A percentile compares a stretch with the other conserved stretches of the same genome.
These are phyloP conservation scores for Apodemia mormo DNA, from an alignment of 2,888 invertebrate species.

Conservation along the genomic window DNA sequence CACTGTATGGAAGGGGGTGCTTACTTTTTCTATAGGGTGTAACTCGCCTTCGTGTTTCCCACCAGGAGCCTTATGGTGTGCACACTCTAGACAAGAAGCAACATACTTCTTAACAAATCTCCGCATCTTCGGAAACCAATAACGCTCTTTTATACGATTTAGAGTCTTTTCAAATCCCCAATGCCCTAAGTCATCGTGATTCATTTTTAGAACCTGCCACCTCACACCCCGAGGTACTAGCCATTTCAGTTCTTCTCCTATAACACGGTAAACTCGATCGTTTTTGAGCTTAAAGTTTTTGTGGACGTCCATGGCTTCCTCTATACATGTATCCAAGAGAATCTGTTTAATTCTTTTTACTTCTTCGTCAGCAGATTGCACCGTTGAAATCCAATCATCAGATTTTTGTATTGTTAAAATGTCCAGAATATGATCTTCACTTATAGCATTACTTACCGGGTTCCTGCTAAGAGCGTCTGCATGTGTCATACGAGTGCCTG, in stretches of 20 bases:
- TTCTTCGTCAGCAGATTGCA: too few relatives aligned
- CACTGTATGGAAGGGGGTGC: conserved; percentile 38
- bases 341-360: too few relatives aligned
- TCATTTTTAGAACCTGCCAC: conserved; percentile 38
- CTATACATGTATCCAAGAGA: too few relatives aligned
- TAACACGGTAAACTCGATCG: neutral
- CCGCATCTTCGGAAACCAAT: conserved; percentile 40
- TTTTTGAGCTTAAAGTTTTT: conserved; percentile 3
- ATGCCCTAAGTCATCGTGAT: conserved; percentile 40
- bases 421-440: too few relatives aligned
- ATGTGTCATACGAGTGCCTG: neutral
- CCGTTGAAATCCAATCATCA: too few relatives aligned
- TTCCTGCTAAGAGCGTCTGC: too few relatives aligned
- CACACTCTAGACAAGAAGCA: conserved; percentile 32
- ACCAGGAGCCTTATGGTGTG: conserved; percentile 25
- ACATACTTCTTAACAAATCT: conserved; percentile 36
- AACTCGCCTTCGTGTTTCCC: conserved; percentile 34
- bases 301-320: neutral
- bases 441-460: too few relatives aligned
- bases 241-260: neutral
- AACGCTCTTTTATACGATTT: conserved; percentile 20
- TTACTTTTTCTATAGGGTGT: conserved; percentile 37
- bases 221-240: conserved; percentile 20
- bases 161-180: conserved; percentile 35
- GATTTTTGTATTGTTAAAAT: too few relatives aligned